phyloP scores from a whole-genome alignment of 2,113 vertebrate genomes.

The Plotosus lineatus region DNA sequence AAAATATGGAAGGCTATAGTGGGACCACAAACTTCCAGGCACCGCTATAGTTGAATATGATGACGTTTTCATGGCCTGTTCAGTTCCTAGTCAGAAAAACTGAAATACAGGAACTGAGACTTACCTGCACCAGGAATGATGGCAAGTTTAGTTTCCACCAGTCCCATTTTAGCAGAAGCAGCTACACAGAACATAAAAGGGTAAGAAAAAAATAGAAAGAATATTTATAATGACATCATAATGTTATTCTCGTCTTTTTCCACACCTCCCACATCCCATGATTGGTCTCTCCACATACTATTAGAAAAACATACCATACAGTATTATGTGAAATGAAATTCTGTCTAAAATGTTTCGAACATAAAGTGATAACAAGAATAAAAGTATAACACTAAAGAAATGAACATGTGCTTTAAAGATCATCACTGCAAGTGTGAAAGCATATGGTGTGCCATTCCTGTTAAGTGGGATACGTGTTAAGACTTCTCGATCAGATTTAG shows the following conservation, averaged over 20 bases:
- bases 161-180: conserved; percentile 90
- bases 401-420: conserved; percentile 21
- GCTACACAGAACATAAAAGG: conserved; percentile 68
- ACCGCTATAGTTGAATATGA: not conserved
- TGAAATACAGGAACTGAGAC: conserved; percentile 29
- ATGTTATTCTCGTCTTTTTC: not conserved
- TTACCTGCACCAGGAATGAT: conserved; percentile 96
- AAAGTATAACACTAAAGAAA: conserved; percentile 18
- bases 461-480: conserved; percentile 48
- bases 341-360: not conserved
- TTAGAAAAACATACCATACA: not conserved
- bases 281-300: not conserved
- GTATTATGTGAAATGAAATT: not conserved
- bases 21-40: too few species aligned
- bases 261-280: not conserved
- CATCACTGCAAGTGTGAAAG: conserved; percentile 47
- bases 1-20: too few species aligned
- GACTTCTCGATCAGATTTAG: conserved; percentile 49
- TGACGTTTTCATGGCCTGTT: not conserved
- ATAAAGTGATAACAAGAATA: conserved; percentile 21
- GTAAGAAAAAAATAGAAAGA: not conserved
- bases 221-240: too few species aligned
- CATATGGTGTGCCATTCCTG: conserved; percentile 45
- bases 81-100: not conserved
- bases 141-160: conserved; percentile 93